These are phyloP conservation scores for Embidobia sp. DNA, from an alignment of 2,888 invertebrate species.

Conservation along the genomic window DNA sequence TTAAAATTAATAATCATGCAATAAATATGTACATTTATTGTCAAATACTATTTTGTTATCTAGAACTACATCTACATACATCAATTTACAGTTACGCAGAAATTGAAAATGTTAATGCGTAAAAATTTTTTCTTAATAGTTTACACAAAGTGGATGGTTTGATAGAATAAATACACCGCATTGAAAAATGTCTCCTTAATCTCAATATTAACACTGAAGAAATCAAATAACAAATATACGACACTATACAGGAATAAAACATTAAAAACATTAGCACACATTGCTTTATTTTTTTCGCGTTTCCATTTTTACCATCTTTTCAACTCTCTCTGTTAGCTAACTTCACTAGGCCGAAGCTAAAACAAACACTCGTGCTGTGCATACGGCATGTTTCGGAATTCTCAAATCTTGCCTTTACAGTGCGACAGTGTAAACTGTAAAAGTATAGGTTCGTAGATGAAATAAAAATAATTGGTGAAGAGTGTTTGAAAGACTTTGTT, in stretches of 20 bases:
- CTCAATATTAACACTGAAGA: constrained; percentile 1
- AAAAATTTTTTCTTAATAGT: too few species aligned
- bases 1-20: too few species aligned
- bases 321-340: constrained; percentile 50
- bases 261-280: constrained; percentile 10
- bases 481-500: too few species aligned
- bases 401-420: constrained; percentile 49
- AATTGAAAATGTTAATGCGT: too few species aligned
- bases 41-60: too few species aligned
- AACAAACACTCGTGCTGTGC: constrained; percentile 52
- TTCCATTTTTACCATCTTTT: constrained; percentile 38
- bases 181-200: too few species aligned
- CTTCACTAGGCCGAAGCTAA: constrained; percentile 47
- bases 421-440: constrained; percentile 28
- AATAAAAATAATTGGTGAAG: constrained; percentile 21
- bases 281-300: constrained; percentile 36
- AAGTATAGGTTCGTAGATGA: constrained; percentile 33
- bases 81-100: too few species aligned
- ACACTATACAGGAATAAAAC: constrained; percentile 31
- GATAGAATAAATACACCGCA: too few species aligned
- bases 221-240: constrained; percentile 10
- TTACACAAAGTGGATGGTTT: too few species aligned
- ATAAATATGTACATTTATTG: too few species aligned
- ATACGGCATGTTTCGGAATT: constrained; percentile 38
- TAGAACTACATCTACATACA: too few species aligned